Evolutionary conservation across 2,888 invertebrate species (phyloP).

Genomic region (Steromphala cineraria): DNA sequence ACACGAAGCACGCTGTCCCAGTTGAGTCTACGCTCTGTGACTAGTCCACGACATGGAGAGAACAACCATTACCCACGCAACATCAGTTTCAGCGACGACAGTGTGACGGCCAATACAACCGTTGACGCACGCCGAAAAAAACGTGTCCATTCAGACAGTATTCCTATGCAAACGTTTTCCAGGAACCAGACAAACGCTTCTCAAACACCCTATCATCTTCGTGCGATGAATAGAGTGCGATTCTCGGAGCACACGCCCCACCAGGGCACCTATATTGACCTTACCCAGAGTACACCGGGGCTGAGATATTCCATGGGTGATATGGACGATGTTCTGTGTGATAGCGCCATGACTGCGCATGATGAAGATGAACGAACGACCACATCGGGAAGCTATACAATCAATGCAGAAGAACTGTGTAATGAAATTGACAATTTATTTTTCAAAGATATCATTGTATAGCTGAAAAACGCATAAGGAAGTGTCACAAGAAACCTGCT

Average conservation of each 20-base stretch:
- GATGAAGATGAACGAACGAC: conserved; percentile 62
- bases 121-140: conserved; percentile 38
- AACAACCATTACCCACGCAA: conserved; percentile 45
- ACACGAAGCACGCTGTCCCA: neutral
- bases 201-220: conserved; percentile 8
- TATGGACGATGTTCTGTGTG: conserved; percentile 51
- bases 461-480: neutral
- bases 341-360: conserved; percentile 25
- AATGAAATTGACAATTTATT: conserved; percentile 72
- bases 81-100: conserved; percentile 69
- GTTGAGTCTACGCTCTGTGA: neutral
- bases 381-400: conserved; percentile 71
- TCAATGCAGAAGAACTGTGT: conserved; percentile 71
- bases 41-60: conserved; percentile 20
- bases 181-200: neutral
- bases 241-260: neutral
- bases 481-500: neutral
- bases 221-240: neutral
- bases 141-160: neutral
- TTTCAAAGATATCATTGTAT: conserved; percentile 69
- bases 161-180: conserved; percentile 16
- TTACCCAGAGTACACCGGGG: conserved; percentile 52
- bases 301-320: conserved; percentile 60
- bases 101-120: conserved; percentile 60
- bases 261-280: conserved; percentile 45